Conservation (phyloP, 2,888 invertebrate genomes). For the Criorhina ranunculi region DNA sequence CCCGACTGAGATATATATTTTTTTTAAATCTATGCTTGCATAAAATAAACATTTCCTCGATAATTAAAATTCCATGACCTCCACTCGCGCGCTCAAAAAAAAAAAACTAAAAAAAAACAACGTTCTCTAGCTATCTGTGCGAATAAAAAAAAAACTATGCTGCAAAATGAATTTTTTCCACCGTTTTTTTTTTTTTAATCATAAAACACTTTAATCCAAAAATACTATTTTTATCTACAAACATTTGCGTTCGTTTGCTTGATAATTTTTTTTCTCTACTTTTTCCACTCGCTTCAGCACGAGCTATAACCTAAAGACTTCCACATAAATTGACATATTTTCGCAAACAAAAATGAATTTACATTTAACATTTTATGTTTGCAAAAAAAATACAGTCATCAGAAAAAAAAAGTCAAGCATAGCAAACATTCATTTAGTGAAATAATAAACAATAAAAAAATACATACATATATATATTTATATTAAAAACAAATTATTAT, state of each 20-base stretch:
- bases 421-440: slow-evolving; percentile 28
- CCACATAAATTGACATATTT: slow-evolving; percentile 25
- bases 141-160: slow-evolving; percentile 17
- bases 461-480: too few relatives aligned
- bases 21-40: background rate
- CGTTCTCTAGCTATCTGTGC: background rate
- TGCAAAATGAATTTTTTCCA: background rate
- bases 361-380: background rate
- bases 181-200: slow-evolving; percentile 41
- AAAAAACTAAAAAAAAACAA: slow-evolving; percentile 5
- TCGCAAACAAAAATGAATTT: slow-evolving; percentile 1
- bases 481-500: slow-evolving; percentile 43
- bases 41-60: slow-evolving; percentile 26
- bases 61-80: slow-evolving; percentile 44
- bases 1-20: too few relatives aligned
- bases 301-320: slow-evolving; percentile 17
- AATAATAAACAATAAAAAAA: slow-evolving; percentile 35
- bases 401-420: slow-evolving; percentile 6
- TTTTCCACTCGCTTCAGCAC: slow-evolving; percentile 12
- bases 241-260: slow-evolving; percentile 21
- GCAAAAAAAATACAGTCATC: slow-evolving; percentile 6
- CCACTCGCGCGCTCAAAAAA: slow-evolving; percentile 32
- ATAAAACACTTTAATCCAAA: slow-evolving; percentile 19
- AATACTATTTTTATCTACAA: slow-evolving; percentile 33
- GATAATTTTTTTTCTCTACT: slow-evolving; percentile 6